phyloP scores from a whole-genome alignment of 2,888 invertebrate species.

The Thymelicus acteon region DNA sequence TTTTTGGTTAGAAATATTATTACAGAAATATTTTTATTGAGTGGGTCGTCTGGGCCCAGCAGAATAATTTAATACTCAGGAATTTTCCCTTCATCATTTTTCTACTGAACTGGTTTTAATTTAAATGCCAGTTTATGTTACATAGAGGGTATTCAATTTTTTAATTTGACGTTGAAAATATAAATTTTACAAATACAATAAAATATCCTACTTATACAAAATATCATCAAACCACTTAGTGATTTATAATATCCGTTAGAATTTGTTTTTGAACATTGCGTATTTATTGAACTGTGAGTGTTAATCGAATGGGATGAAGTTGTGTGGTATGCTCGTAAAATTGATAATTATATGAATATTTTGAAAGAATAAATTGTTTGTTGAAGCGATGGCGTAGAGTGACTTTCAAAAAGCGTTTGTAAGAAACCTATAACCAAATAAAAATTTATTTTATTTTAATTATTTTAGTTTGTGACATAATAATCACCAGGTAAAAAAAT shows the following conservation, averaged over 20 bases:
- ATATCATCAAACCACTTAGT: slow-evolving; percentile 22
- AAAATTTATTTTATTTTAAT: too few species aligned
- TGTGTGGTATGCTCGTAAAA: background rate
- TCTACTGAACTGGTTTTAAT: too few species aligned
- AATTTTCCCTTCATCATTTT: too few species aligned
- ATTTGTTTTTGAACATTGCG: slow-evolving; percentile 7
- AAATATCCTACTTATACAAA: slow-evolving; percentile 2
- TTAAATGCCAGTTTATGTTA: too few species aligned
- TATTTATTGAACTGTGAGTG: slow-evolving; percentile 23
- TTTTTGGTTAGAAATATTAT: slow-evolving; percentile 4
- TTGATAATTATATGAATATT: background rate
- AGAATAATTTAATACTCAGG: too few species aligned
- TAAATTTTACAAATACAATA: slow-evolving; percentile 6
- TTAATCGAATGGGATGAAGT: slow-evolving; percentile 12
- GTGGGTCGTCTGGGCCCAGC: too few species aligned
- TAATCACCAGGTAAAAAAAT: too few species aligned
- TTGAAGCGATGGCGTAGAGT: too few species aligned
- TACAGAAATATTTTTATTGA: slow-evolving; percentile 2
- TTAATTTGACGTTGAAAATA: background rate
- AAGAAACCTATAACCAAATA: too few species aligned
- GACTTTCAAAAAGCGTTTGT: too few species aligned
- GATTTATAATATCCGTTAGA: slow-evolving; percentile 25
- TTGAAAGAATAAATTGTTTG: background rate
- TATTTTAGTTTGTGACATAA: too few species aligned
- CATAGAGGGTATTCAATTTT: too few species aligned